Conservation (phyloP, 64 coral and sea anemone genomes). For the Exaiptasia diaphana region DNA sequence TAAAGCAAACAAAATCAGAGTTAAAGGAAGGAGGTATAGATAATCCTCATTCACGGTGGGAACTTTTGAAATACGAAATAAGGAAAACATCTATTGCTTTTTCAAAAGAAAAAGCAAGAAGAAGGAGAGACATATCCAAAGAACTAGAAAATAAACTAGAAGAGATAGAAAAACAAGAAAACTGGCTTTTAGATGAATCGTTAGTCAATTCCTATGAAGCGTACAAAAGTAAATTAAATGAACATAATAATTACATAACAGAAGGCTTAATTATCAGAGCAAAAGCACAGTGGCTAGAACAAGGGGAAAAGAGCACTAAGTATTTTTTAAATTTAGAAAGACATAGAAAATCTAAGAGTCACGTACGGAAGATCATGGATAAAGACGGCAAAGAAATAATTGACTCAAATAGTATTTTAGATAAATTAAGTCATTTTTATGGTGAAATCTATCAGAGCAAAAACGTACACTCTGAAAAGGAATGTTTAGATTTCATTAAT, state of each 20-base stretch:
- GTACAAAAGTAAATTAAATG: too few species aligned
- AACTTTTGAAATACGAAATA: neutral
- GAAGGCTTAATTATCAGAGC: neutral
- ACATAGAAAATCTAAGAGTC: neutral
- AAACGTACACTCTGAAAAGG: too few species aligned
- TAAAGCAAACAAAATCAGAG: slow-evolving; percentile 11
- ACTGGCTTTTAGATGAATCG: too few species aligned
- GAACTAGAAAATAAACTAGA: neutral
- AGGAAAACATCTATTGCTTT: neutral
- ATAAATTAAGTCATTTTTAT: neutral
- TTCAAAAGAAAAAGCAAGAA: neutral
- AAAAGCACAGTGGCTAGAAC: neutral
- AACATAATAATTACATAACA: neutral
- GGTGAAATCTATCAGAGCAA: neutral
- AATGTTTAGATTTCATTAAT: neutral
- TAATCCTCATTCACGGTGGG: neutral
- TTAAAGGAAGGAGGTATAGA: neutral
- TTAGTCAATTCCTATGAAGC: too few species aligned
- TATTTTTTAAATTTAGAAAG: slow-evolving; percentile 6
- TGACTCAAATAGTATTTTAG: neutral
- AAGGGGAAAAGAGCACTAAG: neutral
- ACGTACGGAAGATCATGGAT: neutral
- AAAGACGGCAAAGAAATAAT: neutral
- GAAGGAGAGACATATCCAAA: neutral
- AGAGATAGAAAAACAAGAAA: neutral